Percentiles rank a stretch among this genome's conserved stretches.
Evolutionary conservation across 92 coral and sea anemone genomes (phyloP).

Genomic region (Porites rus): DNA sequence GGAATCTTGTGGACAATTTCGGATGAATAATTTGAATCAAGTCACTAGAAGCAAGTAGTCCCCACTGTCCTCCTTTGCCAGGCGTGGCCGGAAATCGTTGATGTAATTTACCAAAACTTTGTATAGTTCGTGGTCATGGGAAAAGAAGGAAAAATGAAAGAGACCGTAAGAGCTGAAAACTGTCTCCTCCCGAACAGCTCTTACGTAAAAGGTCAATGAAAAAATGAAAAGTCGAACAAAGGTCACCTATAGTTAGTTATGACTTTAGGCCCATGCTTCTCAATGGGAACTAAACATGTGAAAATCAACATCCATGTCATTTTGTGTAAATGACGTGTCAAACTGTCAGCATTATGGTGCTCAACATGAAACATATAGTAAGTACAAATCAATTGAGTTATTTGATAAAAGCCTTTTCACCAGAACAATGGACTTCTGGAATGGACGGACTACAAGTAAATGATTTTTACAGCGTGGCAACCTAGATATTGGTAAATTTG

Average conservation of each 20-base stretch:
- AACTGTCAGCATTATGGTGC: neutral
- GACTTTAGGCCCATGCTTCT: neutral
- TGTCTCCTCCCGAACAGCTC: neutral
- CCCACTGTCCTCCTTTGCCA: neutral
- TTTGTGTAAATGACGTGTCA: slow-evolving; percentile 4
- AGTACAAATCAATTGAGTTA: neutral
- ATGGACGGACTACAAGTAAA: too few species aligned
- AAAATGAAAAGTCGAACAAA: neutral
- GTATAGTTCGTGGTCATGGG: neutral
- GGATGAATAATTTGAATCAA: too few species aligned
- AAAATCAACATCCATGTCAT: slow-evolving; percentile 6
- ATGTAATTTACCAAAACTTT: neutral
- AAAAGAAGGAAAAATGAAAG: neutral
- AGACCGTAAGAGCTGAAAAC: neutral
- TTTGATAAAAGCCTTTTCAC: too few species aligned
- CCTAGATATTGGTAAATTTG: too few species aligned
- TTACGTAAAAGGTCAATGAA: too few species aligned
- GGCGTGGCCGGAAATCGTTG: neutral
- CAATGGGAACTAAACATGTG: neutral
- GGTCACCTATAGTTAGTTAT: neutral
- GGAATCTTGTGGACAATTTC: too few species aligned
- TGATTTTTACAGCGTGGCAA: too few species aligned
- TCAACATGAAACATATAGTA: neutral
- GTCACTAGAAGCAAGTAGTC: neutral
- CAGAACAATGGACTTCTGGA: too few species aligned